Conservation (phyloP, 2,113 vertebrate species). For the Pterocles burchelli region DNA sequence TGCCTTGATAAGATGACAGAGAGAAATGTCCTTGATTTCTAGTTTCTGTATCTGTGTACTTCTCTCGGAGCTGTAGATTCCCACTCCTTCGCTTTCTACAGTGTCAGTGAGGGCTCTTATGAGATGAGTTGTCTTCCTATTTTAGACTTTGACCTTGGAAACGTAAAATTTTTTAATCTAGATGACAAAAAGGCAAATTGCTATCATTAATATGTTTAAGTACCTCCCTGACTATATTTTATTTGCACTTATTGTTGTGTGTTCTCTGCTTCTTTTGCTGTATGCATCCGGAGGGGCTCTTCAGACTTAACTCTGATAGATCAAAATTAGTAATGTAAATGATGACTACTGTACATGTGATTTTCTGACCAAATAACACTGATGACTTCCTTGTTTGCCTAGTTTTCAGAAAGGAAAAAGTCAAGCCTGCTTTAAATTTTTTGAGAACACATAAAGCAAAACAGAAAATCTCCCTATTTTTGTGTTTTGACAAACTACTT, state of each 20-base stretch:
- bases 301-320: background rate
- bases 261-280: background rate
- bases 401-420: background rate
- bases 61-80: background rate
- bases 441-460: background rate
- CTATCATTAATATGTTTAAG: background rate
- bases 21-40: background rate
- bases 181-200: background rate
- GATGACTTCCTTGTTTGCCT: background rate
- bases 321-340: background rate
- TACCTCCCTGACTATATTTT: background rate
- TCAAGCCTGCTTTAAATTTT: background rate
- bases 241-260: background rate
- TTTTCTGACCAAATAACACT: background rate
- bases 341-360: background rate
- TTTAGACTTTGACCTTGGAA: background rate
- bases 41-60: background rate
- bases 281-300: background rate
- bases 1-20: background rate
- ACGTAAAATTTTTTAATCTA: background rate
- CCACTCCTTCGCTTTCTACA: background rate
- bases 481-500: background rate
- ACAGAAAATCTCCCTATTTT: rapidly evolving
- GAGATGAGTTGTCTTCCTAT: background rate
- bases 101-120: background rate